Conservation (phyloP, 2,113 vertebrate species). For the Gasterosteus aculeatus region DNA sequence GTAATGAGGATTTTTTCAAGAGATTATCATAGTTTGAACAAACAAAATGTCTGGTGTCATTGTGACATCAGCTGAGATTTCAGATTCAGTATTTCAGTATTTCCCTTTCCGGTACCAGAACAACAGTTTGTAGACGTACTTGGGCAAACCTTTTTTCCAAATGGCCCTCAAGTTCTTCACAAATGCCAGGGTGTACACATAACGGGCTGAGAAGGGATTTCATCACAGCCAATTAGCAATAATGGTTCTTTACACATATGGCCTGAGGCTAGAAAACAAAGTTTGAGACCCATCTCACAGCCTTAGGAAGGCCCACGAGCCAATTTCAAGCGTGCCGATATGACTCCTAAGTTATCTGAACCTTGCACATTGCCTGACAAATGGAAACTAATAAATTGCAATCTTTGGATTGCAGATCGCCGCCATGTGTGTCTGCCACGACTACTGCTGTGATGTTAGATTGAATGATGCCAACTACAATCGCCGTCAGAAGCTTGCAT, state of each 20-base stretch:
- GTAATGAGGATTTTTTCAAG: conserved; percentile 4
- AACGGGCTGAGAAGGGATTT: conserved; percentile 34
- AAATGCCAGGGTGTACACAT: neutral
- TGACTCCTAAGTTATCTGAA: conserved; percentile 23
- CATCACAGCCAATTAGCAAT: conserved; percentile 37
- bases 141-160: conserved; percentile 4
- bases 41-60: no score
- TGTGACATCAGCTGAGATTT: conserved; percentile 13
- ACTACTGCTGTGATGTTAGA: neutral
- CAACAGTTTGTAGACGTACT: conserved; percentile 2
- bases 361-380: conserved; percentile 34
- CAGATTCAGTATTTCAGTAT: neutral
- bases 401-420: neutral
- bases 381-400: neutral
- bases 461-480: neutral
- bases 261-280: conserved; percentile 57
- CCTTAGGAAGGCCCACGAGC: conserved; percentile 25
- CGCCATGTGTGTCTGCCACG: neutral
- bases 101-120: neutral
- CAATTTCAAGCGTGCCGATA: conserved; percentile 45
- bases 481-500: neutral
- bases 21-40: conserved; percentile 9
- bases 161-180: neutral
- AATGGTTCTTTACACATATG: conserved; percentile 48
- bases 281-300: conserved; percentile 38